Evolutionary conservation across 2,113 vertebrate species (phyloP).

Genomic region (Sylvietta virens): DNA sequence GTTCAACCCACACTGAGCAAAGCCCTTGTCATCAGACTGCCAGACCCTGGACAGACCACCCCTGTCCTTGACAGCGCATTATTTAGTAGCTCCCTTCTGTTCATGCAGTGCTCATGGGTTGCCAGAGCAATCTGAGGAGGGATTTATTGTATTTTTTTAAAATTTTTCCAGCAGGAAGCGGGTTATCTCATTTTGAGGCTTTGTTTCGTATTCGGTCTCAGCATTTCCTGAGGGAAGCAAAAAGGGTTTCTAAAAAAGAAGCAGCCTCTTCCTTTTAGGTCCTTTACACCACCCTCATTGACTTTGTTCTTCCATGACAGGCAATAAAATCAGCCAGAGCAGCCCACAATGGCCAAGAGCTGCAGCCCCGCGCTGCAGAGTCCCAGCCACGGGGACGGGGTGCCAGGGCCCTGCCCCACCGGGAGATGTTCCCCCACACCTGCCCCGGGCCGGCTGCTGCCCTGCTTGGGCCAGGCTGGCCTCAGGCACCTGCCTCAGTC

Average conservation of each 20-base stretch:
- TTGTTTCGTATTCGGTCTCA: background rate
- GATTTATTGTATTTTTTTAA: background rate
- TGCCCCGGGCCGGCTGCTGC: fast-evolving
- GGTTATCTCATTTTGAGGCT: background rate
- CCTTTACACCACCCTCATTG: background rate
- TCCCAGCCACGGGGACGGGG: fast-evolving
- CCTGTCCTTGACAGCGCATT: background rate
- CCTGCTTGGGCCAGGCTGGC: background rate
- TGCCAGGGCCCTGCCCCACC: background rate
- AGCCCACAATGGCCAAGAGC: background rate
- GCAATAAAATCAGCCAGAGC: background rate
- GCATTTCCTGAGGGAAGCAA: background rate
- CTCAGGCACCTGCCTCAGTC: background rate
- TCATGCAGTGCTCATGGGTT: background rate
- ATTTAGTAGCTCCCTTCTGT: background rate
- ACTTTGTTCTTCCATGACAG: background rate
- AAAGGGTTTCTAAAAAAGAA: background rate
- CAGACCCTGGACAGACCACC: background rate
- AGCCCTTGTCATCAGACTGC: background rate
- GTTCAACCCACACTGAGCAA: fast-evolving
- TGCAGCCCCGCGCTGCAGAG: fast-evolving
- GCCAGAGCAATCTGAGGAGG: background rate
- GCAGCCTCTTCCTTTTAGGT: background rate
- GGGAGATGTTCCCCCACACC: fast-evolving
- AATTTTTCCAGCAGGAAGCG: background rate